Conservation (phyloP, 1,140 invertebrate genomes). For the Proales similis region DNA sequence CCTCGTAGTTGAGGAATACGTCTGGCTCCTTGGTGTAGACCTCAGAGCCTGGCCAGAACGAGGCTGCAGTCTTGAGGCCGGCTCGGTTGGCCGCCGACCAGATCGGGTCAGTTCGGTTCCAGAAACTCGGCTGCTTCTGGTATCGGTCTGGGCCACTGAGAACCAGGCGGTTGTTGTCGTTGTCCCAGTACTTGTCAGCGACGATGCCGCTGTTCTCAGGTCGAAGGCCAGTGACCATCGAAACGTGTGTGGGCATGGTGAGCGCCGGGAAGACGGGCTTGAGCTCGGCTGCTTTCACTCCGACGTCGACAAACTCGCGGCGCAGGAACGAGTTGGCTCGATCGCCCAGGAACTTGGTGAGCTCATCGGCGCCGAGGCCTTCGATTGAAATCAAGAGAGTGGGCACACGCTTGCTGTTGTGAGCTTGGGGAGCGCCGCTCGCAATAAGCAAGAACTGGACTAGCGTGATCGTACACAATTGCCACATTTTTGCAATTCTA, state of each 20-base stretch:
- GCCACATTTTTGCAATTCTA: no score
- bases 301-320: constrained; percentile 54
- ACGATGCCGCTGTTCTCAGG: constrained; percentile 61
- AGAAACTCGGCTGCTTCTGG: constrained; percentile 38
- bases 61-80: no score
- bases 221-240: constrained; percentile 61
- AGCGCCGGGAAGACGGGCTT: constrained; percentile 63
- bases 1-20: no score
- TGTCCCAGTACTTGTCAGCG: constrained; percentile 61
- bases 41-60: no score
- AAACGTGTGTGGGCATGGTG: constrained; percentile 72
- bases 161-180: constrained; percentile 38
- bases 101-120: constrained; percentile 38
- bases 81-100: constrained; percentile 38
- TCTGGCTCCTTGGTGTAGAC: no score
- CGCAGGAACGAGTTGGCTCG: constrained; percentile 57
- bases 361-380: constrained; percentile 65
- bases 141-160: constrained; percentile 15
- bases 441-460: no score
- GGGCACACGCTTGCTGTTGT: constrained; percentile 5
- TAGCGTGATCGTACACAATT: no score
- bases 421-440: no score
- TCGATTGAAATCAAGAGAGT: constrained; percentile 61
- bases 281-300: constrained; percentile 61
- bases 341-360: constrained; percentile 50